These are phyloP conservation scores for Arothron firmamentum DNA, from an alignment of 2,113 vertebrate species.

Conservation along the genomic window DNA sequence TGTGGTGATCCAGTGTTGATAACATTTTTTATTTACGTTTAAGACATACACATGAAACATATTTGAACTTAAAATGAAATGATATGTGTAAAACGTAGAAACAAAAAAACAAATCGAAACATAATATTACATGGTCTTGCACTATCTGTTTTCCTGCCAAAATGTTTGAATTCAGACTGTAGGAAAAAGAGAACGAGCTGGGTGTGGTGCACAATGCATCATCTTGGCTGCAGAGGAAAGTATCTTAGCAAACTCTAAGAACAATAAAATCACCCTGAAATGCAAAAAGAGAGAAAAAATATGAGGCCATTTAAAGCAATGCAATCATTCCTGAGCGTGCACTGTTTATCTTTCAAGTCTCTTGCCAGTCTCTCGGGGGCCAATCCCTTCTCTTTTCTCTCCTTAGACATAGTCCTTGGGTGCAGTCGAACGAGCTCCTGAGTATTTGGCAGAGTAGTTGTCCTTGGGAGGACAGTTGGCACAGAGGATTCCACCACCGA, in stretches of 20 bases:
- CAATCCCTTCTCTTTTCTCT: not conserved
- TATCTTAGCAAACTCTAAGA: conserved; percentile 12
- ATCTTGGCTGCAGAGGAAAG: conserved; percentile 1
- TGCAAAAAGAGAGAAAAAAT: not conserved
- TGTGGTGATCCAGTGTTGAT: not conserved
- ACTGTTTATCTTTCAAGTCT: conserved; percentile 1
- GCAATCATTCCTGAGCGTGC: not conserved
- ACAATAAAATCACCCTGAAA: conserved; percentile 3
- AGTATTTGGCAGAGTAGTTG: conserved; percentile 82
- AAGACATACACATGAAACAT: not conserved
- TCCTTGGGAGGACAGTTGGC: conserved; percentile 84
- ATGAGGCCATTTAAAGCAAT: conserved; percentile 7
- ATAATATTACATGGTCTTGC: not conserved
- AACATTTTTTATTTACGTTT: conserved; percentile 52
- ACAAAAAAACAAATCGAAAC: not conserved
- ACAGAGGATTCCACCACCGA: conserved; percentile 84
- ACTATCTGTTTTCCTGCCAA: not conserved
- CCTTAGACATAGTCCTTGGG: conserved; percentile 84
- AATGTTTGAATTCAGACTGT: not conserved
- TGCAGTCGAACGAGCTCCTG: conserved; percentile 67
- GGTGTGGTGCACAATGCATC: conserved; percentile 5
- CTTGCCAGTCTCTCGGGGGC: conserved; percentile 23
- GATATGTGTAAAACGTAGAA: conserved; percentile 11
- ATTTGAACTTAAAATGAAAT: conserved; percentile 22
- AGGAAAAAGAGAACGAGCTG: not conserved